Evolutionary conservation across 2,888 invertebrate genomes (phyloP).

Genomic region (Drosophila meridiana): DNA sequence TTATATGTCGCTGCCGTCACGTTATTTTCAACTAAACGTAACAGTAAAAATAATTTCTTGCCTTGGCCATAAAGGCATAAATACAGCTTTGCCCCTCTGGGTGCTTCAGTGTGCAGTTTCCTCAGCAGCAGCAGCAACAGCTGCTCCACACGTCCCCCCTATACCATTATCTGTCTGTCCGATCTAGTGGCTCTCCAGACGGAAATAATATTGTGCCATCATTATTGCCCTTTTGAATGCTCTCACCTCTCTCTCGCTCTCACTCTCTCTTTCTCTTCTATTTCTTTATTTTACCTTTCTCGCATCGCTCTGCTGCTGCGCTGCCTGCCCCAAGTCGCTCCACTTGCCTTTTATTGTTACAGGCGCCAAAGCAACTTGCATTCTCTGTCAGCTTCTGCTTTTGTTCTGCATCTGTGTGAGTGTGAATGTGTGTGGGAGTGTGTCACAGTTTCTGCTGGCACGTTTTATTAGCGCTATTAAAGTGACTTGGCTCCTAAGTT

Average conservation of each 20-base stretch:
- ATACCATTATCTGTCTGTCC: slow-evolving; percentile 12
- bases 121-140: slow-evolving; percentile 6
- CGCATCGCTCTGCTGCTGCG: slow-evolving; percentile 3
- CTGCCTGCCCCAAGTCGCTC: slow-evolving; percentile 33
- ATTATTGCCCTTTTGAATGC: slow-evolving; percentile 59
- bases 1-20: slow-evolving; percentile 38
- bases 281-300: background rate
- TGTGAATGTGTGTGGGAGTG: slow-evolving; percentile 5
- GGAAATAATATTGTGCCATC: slow-evolving; percentile 68
- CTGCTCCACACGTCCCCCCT: slow-evolving; percentile 8
- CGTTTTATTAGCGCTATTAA: slow-evolving; percentile 71
- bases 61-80: slow-evolving; percentile 67
- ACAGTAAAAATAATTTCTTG: slow-evolving; percentile 62
- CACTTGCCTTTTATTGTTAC: slow-evolving; percentile 33
- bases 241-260: slow-evolving; percentile 12
- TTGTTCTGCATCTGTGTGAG: slow-evolving; percentile 14
- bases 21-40: slow-evolving; percentile 49
- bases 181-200: slow-evolving; percentile 69
- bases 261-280: slow-evolving; percentile 2
- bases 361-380: slow-evolving; percentile 19
- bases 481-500: slow-evolving; percentile 37
- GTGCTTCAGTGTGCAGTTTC: slow-evolving; percentile 39
- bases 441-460: slow-evolving; percentile 31
- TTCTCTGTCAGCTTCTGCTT: slow-evolving; percentile 13
- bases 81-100: slow-evolving; percentile 41